These are phyloP conservation scores for Ladona fulva DNA, from an alignment of 1,140 invertebrate species.

Conservation along the genomic window DNA sequence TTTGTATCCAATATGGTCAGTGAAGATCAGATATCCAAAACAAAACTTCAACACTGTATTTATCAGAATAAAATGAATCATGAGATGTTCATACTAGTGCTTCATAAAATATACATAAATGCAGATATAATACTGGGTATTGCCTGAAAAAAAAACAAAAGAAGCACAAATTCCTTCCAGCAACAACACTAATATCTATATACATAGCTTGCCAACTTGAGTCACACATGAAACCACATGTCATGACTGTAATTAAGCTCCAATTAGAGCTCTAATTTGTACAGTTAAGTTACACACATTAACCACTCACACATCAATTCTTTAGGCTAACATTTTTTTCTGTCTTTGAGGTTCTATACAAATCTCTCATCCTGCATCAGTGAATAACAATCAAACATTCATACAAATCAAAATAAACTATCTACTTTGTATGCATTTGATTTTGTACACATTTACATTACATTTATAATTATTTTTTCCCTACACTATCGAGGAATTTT, in stretches of 20 bases:
- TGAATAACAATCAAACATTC: not conserved
- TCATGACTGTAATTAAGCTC: not conserved
- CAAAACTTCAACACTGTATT: too few relatives aligned
- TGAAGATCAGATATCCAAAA: too few relatives aligned
- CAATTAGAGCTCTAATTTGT: not conserved
- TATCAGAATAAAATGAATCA: too few relatives aligned
- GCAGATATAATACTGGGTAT: too few relatives aligned
- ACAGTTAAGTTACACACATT: not conserved
- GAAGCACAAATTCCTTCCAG: not conserved
- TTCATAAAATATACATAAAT: too few relatives aligned
- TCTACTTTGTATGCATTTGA: not conserved
- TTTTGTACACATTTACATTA: conserved; percentile 7
- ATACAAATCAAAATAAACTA: not conserved
- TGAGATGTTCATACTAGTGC: too few relatives aligned
- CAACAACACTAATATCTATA: not conserved
- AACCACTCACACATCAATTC: not conserved
- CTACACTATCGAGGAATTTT: not conserved
- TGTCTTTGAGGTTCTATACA: not conserved
- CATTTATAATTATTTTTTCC: not conserved
- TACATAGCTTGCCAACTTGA: not conserved
- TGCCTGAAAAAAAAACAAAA: not conserved
- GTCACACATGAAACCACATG: not conserved
- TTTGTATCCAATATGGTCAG: too few relatives aligned
- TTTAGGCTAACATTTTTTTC: not conserved
- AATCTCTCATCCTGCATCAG: not conserved